Conservation (phyloP, 2,113 vertebrate species). For the Chauna torquata region DNA sequence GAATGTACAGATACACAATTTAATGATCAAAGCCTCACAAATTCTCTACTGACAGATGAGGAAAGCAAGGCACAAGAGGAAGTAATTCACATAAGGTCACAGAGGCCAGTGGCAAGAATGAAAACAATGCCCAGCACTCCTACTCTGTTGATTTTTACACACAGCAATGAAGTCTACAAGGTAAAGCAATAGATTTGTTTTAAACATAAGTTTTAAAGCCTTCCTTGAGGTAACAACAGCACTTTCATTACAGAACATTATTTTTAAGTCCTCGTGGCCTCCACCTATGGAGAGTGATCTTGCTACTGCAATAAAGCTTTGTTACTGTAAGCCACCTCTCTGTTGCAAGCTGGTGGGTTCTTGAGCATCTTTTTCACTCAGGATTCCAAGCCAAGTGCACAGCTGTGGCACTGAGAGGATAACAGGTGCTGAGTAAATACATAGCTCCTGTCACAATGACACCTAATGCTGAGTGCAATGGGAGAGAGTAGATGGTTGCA, state of each 20-base stretch:
- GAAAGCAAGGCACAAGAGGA: background rate
- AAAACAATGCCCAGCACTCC: background rate
- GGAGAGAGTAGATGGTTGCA: rapidly evolving
- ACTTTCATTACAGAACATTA: background rate
- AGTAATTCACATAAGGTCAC: background rate
- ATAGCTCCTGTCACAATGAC: background rate
- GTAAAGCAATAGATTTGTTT: background rate
- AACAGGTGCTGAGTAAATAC: background rate
- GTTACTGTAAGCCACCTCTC: background rate
- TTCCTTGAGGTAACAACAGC: background rate
- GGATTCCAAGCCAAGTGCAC: background rate
- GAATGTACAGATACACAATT: background rate
- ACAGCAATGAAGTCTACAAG: background rate
- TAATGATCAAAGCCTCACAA: background rate
- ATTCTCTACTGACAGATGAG: background rate
- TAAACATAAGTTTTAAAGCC: background rate
- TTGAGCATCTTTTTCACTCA: background rate
- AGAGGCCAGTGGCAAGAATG: background rate
- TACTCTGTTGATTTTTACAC: background rate
- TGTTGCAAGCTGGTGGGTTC: background rate
- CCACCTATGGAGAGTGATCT: background rate
- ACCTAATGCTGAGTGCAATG: background rate
- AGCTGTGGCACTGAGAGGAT: background rate
- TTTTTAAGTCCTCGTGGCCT: background rate
- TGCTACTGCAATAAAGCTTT: background rate